Evolutionary conservation across 2,888 invertebrate genomes (phyloP).

Genomic region (Diarsia brunnea): DNA sequence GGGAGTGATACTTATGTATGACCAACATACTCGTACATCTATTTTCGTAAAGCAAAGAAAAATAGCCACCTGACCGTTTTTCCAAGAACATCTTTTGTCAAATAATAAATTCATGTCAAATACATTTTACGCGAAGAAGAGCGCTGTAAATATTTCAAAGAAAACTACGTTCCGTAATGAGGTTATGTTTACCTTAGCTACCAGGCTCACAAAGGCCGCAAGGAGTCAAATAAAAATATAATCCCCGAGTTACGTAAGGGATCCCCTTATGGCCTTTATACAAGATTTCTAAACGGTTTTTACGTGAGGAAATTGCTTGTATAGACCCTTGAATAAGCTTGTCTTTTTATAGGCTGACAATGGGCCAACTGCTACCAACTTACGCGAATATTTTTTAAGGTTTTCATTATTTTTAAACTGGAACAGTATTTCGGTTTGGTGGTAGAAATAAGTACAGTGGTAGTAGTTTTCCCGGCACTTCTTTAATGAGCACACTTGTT

Average conservation of each 20-base stretch:
- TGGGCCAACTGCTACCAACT: neutral
- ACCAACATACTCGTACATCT: neutral
- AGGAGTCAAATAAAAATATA: constrained; percentile 58
- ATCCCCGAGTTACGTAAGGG: constrained; percentile 54
- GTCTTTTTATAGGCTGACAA: constrained; percentile 31
- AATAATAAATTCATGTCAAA: constrained; percentile 45
- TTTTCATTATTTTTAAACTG: neutral
- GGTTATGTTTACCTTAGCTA: constrained; percentile 39
- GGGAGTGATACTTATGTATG: neutral
- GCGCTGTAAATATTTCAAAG: constrained; percentile 49
- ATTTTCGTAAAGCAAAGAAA: constrained; percentile 2
- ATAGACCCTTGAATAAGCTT: constrained; percentile 31
- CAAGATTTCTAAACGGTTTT: constrained; percentile 40
- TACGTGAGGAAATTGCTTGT: constrained; percentile 38
- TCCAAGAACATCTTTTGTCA: constrained; percentile 5
- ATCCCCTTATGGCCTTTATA: constrained; percentile 36
- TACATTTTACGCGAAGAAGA: constrained; percentile 30
- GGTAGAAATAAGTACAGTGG: neutral
- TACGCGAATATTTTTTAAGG: neutral
- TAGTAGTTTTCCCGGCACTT: neutral
- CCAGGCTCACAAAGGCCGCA: constrained; percentile 47
- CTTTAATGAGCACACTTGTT: constrained; percentile 38
- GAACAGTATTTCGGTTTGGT: neutral
- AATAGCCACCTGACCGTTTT: neutral
- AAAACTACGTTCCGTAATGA: constrained; percentile 43